Conservation (phyloP, 2,797 vertebrate species). For the Chromobotia macracanthus region DNA sequence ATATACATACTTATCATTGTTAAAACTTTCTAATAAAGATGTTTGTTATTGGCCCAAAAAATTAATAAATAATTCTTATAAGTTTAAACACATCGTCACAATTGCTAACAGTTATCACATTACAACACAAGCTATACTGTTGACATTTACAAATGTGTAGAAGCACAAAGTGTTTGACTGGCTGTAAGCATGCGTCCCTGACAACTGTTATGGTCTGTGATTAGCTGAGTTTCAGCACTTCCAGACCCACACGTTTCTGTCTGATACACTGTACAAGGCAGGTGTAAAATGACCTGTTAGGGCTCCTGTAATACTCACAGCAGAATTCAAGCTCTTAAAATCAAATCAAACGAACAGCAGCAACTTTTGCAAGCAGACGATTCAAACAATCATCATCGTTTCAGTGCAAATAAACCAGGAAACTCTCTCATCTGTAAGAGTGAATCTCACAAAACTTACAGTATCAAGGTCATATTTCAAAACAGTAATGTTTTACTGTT, state of each 20-base stretch:
- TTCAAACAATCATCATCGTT: constrained; percentile 70
- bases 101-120: constrained; percentile 51
- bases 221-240: constrained; percentile 30
- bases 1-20: constrained; percentile 4
- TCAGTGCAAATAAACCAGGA: constrained; percentile 76
- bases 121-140: constrained; percentile 54
- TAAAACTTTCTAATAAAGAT: constrained; percentile 31
- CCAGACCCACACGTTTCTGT: constrained; percentile 6
- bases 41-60: constrained; percentile 14
- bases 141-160: constrained; percentile 55
- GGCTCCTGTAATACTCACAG: constrained; percentile 33
- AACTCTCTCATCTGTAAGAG: constrained; percentile 35
- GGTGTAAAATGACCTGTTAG: constrained; percentile 2
- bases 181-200: constrained; percentile 55
- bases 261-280: constrained; percentile 61
- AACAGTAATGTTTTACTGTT: background rate
- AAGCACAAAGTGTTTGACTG: constrained; percentile 43
- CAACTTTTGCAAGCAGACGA: constrained; percentile 59
- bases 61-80: constrained; percentile 14
- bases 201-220: constrained; percentile 40
- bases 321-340: constrained; percentile 33
- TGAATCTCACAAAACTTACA: background rate
- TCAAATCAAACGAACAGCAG: constrained; percentile 37
- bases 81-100: constrained; percentile 34
- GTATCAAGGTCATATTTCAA: background rate